A percentile compares a stretch with the other conserved stretches of the same genome.
Evolutionary conservation across 2,797 vertebrate species (phyloP).

Genomic region (Alcedo atthis): DNA sequence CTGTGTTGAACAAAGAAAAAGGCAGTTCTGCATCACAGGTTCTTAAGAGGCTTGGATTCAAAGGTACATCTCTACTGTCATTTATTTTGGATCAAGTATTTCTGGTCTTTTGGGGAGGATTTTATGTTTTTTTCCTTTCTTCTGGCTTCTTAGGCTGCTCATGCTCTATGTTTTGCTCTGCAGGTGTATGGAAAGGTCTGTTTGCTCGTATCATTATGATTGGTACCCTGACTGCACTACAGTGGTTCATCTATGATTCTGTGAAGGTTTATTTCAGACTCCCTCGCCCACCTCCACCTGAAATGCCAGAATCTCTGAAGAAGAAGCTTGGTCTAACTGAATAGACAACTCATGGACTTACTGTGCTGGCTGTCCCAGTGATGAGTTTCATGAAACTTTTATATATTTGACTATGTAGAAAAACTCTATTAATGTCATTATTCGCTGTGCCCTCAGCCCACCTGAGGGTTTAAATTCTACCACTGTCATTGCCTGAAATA

Average conservation of each 20-base stretch:
- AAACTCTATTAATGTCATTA: conserved; percentile 70
- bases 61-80: conserved; percentile 76
- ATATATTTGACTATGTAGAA: conserved; percentile 80
- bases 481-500: conserved; percentile 71
- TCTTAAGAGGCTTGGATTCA: conserved; percentile 91
- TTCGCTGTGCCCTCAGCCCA: conserved; percentile 66
- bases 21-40: conserved; percentile 92
- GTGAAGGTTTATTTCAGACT: conserved; percentile 97
- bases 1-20: conserved; percentile 96
- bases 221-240: conserved; percentile 92
- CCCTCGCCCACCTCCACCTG: conserved; percentile 92
- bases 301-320: conserved; percentile 96
- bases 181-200: conserved; percentile 96
- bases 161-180: not conserved
- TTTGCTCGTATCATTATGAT: conserved; percentile 98
- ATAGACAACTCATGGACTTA: conserved; percentile 80
- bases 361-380: conserved; percentile 71
- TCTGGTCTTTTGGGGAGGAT: not conserved
- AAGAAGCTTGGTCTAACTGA: conserved; percentile 91
- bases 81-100: not conserved
- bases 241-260: conserved; percentile 97
- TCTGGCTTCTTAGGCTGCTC: not conserved
- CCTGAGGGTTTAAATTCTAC: conserved; percentile 66
- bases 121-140: too few relatives aligned
- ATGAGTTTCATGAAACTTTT: conserved; percentile 77